Conservation (phyloP, 2,888 invertebrate species). For the Pandemis cinnamomeana region DNA sequence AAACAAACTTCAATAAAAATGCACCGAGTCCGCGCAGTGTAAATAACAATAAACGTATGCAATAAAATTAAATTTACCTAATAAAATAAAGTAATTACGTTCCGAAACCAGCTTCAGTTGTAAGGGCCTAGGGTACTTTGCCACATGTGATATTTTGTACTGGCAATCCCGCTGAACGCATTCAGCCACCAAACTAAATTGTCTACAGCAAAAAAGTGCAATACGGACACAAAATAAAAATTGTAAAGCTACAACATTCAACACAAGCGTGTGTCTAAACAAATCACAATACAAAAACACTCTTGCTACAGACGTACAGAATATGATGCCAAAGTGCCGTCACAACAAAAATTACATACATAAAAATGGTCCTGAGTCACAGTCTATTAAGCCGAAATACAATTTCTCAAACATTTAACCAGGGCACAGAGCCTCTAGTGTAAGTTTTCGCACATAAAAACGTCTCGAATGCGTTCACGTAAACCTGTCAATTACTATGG, state of each 20-base stretch:
- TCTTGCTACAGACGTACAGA: constrained; percentile 62
- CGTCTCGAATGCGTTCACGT: too few relatives aligned
- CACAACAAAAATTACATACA: constrained; percentile 63
- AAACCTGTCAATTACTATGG: too few relatives aligned
- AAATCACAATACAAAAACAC: constrained; percentile 64
- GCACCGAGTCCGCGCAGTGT: constrained; percentile 31
- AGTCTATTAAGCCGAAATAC: constrained; percentile 78
- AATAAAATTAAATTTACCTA: constrained; percentile 23
- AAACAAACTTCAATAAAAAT: constrained; percentile 38
- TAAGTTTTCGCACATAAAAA: too few relatives aligned
- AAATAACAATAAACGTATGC: constrained; percentile 41
- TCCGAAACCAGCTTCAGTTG: constrained; percentile 1
- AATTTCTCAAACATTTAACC: constrained; percentile 58
- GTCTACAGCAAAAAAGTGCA: constrained; percentile 49
- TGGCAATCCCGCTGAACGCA: constrained; percentile 46
- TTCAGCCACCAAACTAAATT: background rate
- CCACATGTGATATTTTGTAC: constrained; percentile 47
- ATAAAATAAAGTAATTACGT: constrained; percentile 1
- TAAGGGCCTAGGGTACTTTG: background rate
- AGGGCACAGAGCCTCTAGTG: background rate
- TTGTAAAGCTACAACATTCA: constrained; percentile 63
- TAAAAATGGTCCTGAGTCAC: constrained; percentile 82
- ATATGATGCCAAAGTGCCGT: constrained; percentile 68
- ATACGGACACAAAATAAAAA: constrained; percentile 55
- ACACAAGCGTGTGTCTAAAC: constrained; percentile 72